Conservation (phyloP, 2,888 invertebrate genomes). For the Baccha elongata region DNA sequence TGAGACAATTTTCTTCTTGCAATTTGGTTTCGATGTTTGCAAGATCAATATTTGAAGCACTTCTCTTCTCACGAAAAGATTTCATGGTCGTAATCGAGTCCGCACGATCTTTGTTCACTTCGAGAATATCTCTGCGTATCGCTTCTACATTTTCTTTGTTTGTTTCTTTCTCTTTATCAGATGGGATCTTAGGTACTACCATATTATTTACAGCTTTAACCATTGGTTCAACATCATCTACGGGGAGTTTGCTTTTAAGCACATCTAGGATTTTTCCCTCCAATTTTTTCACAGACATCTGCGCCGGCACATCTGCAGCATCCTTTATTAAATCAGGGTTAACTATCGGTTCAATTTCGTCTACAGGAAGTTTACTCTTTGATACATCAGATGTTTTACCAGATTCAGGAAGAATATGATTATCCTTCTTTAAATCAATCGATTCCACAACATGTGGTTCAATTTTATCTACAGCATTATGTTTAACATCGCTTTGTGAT, state of each 20-base stretch:
- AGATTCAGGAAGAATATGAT: too few relatives aligned
- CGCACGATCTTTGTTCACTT: constrained; percentile 72
- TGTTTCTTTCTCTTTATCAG: constrained; percentile 14
- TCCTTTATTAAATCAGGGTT: neutral
- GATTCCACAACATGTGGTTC: neutral
- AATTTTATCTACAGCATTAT: constrained; percentile 20
- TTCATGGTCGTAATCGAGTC: constrained; percentile 46
- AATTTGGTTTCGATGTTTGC: constrained; percentile 41
- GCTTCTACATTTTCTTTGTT: constrained; percentile 78
- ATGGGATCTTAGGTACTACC: constrained; percentile 4
- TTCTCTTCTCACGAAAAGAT: constrained; percentile 65
- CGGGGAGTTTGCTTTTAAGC: constrained; percentile 46
- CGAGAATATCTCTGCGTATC: constrained; percentile 79
- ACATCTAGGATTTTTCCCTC: constrained; percentile 6
- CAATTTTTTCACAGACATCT: neutral
- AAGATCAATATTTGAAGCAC: constrained; percentile 50
- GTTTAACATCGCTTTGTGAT: constrained; percentile 74
- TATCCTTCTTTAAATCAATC: neutral
- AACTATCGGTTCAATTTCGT: too few relatives aligned
- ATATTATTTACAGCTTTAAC: constrained; percentile 12
- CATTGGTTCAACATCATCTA: constrained; percentile 33
- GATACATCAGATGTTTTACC: too few relatives aligned
- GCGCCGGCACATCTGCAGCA: constrained; percentile 45
- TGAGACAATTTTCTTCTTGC: constrained; percentile 76
- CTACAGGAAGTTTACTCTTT: too few relatives aligned